A percentile compares a stretch with the other conserved stretches of the same genome.
These are phyloP conservation scores for Stictocephala bisonia DNA, from an alignment of 2,888 invertebrate genomes.

Conservation along the genomic window DNA sequence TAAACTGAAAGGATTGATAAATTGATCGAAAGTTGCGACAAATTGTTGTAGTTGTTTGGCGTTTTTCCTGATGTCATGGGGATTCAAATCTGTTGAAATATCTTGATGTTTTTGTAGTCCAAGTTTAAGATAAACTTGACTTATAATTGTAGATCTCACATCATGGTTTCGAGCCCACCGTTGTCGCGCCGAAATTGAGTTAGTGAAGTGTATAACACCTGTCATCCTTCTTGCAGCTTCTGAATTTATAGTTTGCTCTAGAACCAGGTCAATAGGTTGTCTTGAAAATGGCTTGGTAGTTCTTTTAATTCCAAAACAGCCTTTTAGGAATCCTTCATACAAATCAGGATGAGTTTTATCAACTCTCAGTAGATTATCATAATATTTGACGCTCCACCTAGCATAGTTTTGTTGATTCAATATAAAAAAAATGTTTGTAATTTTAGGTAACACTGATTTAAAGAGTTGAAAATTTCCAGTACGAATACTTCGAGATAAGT, in stretches of 20 bases:
- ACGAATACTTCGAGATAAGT: slow-evolving; percentile 59
- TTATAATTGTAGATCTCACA: slow-evolving; percentile 57
- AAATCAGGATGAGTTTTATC: slow-evolving; percentile 61
- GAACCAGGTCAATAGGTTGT: slow-evolving; percentile 60
- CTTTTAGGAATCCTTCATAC: slow-evolving; percentile 55
- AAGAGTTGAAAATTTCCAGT: slow-evolving; percentile 60
- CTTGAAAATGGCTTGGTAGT: slow-evolving; percentile 61
- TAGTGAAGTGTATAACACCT: slow-evolving; percentile 58
- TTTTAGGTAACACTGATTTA: slow-evolving; percentile 58
- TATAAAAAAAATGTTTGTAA: slow-evolving; percentile 61
- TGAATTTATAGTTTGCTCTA: slow-evolving; percentile 62
- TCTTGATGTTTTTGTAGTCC: slow-evolving; percentile 42
- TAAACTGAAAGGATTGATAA: slow-evolving; percentile 57
- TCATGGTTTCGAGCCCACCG: slow-evolving; percentile 58
- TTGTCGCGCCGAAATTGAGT: slow-evolving; percentile 60
- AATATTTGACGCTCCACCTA: slow-evolving; percentile 60
- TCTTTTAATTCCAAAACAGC: slow-evolving; percentile 61
- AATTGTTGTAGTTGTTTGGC: slow-evolving; percentile 40
- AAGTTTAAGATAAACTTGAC: slow-evolving; percentile 53
- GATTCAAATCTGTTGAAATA: not conserved
- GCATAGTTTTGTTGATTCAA: slow-evolving; percentile 63
- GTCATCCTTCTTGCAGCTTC: slow-evolving; percentile 60
- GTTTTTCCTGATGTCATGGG: not conserved
- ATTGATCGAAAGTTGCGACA: slow-evolving; percentile 51
- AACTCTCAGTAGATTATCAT: slow-evolving; percentile 60